Percentiles rank a stretch among this genome's conserved stretches.
Evolutionary conservation across 2,113 vertebrate genomes (phyloP).

Genomic region (Galeopterus variegatus): DNA sequence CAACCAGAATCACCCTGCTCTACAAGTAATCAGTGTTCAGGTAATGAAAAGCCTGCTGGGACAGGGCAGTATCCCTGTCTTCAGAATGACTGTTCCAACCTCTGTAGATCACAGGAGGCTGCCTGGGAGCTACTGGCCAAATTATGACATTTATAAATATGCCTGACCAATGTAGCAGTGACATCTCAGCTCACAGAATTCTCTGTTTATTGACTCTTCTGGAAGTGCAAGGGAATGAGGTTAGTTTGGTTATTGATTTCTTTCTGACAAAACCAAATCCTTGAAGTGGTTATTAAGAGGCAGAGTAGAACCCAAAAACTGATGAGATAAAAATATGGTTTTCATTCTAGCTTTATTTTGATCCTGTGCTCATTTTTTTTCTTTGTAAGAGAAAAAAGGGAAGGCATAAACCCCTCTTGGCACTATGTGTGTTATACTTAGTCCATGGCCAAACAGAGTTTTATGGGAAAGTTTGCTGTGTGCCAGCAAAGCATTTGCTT

Average conservation of each 20-base stretch:
- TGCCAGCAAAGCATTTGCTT: constrained; percentile 75
- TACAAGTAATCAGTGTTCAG: not conserved
- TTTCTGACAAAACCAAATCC: constrained; percentile 61
- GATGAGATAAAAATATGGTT: constrained; percentile 67
- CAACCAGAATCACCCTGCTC: not conserved
- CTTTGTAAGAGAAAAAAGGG: not conserved
- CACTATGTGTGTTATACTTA: constrained; percentile 72
- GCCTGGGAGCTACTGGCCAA: not conserved
- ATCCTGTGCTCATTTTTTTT: constrained; percentile 52
- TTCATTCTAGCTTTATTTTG: constrained; percentile 75
- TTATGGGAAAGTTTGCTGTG: constrained; percentile 77
- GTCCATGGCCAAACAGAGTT: constrained; percentile 75
- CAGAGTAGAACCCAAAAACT: constrained; percentile 51
- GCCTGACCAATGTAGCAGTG: not conserved
- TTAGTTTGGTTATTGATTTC: constrained; percentile 52
- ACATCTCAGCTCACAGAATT: constrained; percentile 25
- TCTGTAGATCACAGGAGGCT: not conserved
- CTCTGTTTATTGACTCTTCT: constrained; percentile 27
- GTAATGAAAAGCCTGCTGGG: not conserved
- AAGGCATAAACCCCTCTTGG: constrained; percentile 64
- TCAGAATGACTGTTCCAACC: not conserved
- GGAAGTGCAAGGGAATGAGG: not conserved
- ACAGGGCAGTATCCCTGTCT: not conserved
- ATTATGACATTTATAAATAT: constrained; percentile 41
- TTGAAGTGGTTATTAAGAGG: constrained; percentile 61